Base-by-base conservation (phyloP, 2,888 invertebrate species). In the Microctonus hyperodae region DNA sequence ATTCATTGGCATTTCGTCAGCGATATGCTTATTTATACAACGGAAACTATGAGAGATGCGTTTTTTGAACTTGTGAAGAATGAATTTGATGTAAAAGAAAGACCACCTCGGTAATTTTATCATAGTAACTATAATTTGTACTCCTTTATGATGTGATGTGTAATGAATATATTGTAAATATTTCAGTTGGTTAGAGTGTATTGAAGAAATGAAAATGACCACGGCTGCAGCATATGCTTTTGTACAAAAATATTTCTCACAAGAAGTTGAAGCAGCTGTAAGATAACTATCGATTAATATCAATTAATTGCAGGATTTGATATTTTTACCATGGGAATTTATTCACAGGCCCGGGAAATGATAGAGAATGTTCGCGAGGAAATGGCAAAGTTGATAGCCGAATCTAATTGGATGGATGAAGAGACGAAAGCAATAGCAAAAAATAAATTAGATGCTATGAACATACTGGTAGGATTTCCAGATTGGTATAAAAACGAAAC, bases 331-430 rank as follows among this genome's bases (percentile, higher is more conserved):
- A 20, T 16, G 31, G 2, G 0, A n/a, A 33, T 11, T 9, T 0
- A 33, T n/a, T 6, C 10, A 10, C 55, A 83, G 82, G 80, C 80
- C 22, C 60, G 76, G 51, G 84, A 86, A 64, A 88, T 89, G 87
- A 86, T 88, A 31, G 78, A 82, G 9, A 85, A 87, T 74, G 84
- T 89, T 22, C 80, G 86, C 58, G 78, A 80, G 58, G 85, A 87
- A 0, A 88, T 89, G 76, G 83, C 84, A 69, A 80, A 85, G 48
- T 83, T 87, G 64, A 79, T 89, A 16, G 74, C 77, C 11, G 79
- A 82, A 4, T 82, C 87, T 25, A 83, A 85, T 28, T 89, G 89
- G 89, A 88, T 89, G 88, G 88, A 88, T 69, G 81, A 81, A 9
- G 79, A 81, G 31, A 88, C 88, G 0, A 86, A 86, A 74, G 71